phyloP scores from a whole-genome alignment of 2,113 vertebrate species.

The Hiodon alosoides region DNA sequence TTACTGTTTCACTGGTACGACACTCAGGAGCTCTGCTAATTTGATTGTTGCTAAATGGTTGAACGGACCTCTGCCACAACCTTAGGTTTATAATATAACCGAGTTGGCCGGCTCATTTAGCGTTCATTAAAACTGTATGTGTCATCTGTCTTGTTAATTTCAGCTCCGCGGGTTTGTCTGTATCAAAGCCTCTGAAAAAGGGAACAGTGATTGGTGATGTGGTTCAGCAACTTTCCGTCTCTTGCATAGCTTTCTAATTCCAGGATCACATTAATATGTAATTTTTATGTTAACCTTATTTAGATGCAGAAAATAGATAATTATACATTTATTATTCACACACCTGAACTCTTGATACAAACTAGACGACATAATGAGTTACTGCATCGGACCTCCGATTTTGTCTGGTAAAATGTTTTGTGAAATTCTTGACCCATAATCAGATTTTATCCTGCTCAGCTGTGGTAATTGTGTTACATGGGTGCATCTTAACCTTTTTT shows the following conservation, averaged over 20 bases:
- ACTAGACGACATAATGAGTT: no score
- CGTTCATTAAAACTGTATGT: background rate
- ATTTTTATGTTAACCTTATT: conserved; percentile 28
- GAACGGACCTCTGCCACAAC: conserved; percentile 10
- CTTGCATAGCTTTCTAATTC: conserved; percentile 49
- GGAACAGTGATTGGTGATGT: conserved; percentile 44
- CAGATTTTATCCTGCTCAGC: no score
- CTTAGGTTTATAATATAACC: conserved; percentile 12
- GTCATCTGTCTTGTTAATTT: conserved; percentile 5
- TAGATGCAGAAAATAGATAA: no score
- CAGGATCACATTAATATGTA: conserved; percentile 40
- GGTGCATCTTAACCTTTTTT: no score
- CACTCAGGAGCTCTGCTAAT: background rate
- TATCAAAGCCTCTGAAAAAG: conserved; percentile 37
- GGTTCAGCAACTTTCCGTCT: conserved; percentile 42
- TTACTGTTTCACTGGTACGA: no score
- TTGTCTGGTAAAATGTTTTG: no score
- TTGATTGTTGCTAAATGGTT: conserved; percentile 25
- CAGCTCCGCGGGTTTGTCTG: conserved; percentile 22
- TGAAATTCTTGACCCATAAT: no score
- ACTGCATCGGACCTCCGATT: no score
- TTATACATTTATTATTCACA: no score
- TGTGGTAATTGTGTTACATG: no score
- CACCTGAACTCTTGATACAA: no score
- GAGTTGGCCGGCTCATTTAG: background rate